A percentile compares a stretch with the other conserved stretches of the same genome.
phyloP scores from a whole-genome alignment of 2,113 vertebrate species.

The Sterrhoptilus dennistouni region DNA sequence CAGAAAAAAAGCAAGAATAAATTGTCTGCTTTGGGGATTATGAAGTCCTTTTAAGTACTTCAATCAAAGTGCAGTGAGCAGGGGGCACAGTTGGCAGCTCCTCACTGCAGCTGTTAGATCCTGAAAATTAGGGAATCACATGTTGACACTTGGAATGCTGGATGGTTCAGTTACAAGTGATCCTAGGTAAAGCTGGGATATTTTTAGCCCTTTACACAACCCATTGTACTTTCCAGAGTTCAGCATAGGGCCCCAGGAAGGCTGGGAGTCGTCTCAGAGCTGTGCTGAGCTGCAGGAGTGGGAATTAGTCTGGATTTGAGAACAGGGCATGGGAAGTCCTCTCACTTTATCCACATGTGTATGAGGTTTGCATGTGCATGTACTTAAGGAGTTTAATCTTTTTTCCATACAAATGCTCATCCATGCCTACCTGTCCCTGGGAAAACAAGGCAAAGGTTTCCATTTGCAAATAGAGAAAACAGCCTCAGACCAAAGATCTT shows the following conservation, averaged over 20 bases:
- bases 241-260: conserved; percentile 30
- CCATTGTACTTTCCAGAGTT: conserved; percentile 68
- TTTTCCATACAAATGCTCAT: neutral
- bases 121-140: conserved; percentile 70
- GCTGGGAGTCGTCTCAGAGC: neutral
- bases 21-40: conserved; percentile 31
- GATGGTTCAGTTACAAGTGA: conserved; percentile 72
- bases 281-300: neutral
- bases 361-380: neutral
- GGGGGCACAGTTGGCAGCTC: conserved; percentile 67
- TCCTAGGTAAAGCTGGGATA: conserved; percentile 71
- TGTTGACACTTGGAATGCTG: conserved; percentile 74
- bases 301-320: neutral
- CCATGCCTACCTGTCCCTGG: neutral
- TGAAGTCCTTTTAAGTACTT: conserved; percentile 65
- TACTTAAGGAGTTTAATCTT: neutral
- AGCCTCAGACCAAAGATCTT: neutral
- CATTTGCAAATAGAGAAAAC: neutral
- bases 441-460: neutral
- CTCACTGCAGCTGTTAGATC: conserved; percentile 73
- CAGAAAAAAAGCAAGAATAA: conserved; percentile 31
- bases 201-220: conserved; percentile 75
- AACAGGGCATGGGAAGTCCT: neutral
- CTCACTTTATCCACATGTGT: neutral
- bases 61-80: conserved; percentile 52